phyloP scores from a whole-genome alignment of 1,140 invertebrate species.

The Wiebesia pumilae region DNA sequence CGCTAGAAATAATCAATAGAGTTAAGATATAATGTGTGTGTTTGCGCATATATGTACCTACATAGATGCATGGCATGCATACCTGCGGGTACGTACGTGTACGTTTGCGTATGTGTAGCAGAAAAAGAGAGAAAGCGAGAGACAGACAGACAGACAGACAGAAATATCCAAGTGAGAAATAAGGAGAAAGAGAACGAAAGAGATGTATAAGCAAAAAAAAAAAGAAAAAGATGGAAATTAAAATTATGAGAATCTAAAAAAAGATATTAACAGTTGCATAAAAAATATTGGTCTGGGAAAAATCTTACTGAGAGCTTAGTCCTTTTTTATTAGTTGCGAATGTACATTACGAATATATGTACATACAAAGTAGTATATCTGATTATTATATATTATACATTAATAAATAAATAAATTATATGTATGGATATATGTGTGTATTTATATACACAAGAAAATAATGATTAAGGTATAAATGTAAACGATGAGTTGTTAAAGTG shows the following conservation, averaged over 20 bases:
- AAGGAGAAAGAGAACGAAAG: conserved; percentile 24
- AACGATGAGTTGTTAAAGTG: conserved; percentile 60
- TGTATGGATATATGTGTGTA: conserved; percentile 36
- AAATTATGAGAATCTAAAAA: not conserved
- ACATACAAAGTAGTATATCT: conserved; percentile 62
- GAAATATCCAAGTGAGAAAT: too few species aligned
- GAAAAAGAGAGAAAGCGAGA: conserved; percentile 13
- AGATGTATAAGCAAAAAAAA: conserved; percentile 17
- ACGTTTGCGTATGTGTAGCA: not conserved
- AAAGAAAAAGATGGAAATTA: conserved; percentile 29
- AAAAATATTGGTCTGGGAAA: conserved; percentile 51
- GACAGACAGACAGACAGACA: too few species aligned
- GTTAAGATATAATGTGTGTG: not conserved
- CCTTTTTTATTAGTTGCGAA: conserved; percentile 69
- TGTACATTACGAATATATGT: conserved; percentile 63
- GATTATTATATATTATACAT: conserved; percentile 64
- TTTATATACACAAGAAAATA: conserved; percentile 55
- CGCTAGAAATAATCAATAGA: conserved; percentile 26
- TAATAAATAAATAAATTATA: conserved; percentile 44
- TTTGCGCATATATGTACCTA: not conserved
- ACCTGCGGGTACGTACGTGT: too few species aligned
- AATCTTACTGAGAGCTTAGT: conserved; percentile 70
- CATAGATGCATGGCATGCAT: not conserved
- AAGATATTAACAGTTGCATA: conserved; percentile 12
- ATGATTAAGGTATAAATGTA: conserved; percentile 68